These are phyloP conservation scores for Drosophila kokeensis DNA, from an alignment of 2,888 invertebrate species.

Conservation along the genomic window DNA sequence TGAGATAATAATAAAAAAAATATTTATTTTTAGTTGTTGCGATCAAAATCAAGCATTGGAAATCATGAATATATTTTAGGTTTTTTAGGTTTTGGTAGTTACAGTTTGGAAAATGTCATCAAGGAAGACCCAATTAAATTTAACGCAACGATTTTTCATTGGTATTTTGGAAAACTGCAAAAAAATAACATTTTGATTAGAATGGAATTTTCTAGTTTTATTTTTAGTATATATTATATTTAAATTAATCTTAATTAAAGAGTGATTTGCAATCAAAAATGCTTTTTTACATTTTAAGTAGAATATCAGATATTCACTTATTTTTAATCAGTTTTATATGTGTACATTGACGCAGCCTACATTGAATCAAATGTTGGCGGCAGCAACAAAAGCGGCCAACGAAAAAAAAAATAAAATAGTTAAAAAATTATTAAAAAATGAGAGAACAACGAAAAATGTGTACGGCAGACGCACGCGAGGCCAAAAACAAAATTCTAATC, in stretches of 20 bases:
- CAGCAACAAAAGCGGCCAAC: constrained; percentile 25
- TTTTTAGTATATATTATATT: not conserved
- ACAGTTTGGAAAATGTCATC: not conserved
- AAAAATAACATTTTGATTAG: rapidly evolving
- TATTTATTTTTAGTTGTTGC: not conserved
- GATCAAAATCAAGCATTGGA: not conserved
- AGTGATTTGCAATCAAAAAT: not conserved
- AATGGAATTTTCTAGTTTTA: not conserved
- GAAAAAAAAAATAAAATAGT: constrained; percentile 4
- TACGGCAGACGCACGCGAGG: constrained; percentile 51
- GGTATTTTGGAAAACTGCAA: not conserved
- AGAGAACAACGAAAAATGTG: constrained; percentile 21
- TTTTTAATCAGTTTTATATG: constrained; percentile 6
- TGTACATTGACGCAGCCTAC: constrained; percentile 7
- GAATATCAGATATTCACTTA: not conserved
- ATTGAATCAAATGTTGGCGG: constrained; percentile 22
- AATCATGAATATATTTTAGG: rapidly evolving
- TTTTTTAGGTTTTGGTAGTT: not conserved
- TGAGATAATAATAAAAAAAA: not conserved
- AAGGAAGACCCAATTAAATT: not conserved
- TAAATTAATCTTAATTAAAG: not conserved
- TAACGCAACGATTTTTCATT: not conserved
- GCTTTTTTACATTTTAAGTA: not conserved
- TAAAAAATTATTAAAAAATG: constrained; percentile 10
- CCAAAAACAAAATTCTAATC: constrained; percentile 64